Evolutionary conservation across 2,797 vertebrate genomes (phyloP).

Genomic region (Oophaga sylvatica): DNA sequence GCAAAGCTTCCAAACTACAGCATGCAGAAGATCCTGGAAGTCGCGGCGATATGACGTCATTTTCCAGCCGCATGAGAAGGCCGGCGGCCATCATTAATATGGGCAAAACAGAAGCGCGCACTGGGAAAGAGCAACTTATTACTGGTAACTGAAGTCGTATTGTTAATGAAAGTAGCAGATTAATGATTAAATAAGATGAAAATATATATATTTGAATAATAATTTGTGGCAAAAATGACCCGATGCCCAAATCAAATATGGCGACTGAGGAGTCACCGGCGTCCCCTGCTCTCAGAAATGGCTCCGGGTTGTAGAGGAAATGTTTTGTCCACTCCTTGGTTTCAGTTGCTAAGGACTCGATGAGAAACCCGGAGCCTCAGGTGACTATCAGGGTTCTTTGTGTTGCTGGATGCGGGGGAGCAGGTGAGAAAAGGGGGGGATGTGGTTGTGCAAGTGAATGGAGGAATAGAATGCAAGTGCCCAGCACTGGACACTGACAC

Average conservation of each 20-base stretch:
- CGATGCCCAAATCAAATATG: conserved; percentile 39
- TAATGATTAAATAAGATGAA: not conserved
- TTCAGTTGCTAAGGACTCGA: conserved; percentile 59
- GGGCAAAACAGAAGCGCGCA: not conserved
- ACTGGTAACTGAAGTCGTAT: not conserved
- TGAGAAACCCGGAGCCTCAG: not conserved
- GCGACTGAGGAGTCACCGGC: not conserved
- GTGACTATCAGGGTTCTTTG: not conserved
- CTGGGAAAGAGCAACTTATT: not conserved
- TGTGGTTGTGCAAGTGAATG: not conserved
- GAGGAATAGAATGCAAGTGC: not conserved
- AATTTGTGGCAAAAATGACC: not conserved
- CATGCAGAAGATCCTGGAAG: not conserved
- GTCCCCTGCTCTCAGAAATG: not conserved
- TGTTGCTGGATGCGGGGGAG: not conserved
- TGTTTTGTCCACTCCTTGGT: conserved; percentile 40
- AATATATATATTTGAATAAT: no score
- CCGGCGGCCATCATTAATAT: conserved; percentile 37
- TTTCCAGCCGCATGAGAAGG: no score
- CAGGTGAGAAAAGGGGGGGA: not conserved
- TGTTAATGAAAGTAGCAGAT: not conserved
- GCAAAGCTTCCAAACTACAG: not conserved
- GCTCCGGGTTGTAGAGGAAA: conserved; percentile 22
- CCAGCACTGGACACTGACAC: conserved; percentile 4
- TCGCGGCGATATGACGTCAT: not conserved